These are phyloP conservation scores for Deilephila porcellus DNA, from an alignment of 2,888 invertebrate species.

Conservation along the genomic window DNA sequence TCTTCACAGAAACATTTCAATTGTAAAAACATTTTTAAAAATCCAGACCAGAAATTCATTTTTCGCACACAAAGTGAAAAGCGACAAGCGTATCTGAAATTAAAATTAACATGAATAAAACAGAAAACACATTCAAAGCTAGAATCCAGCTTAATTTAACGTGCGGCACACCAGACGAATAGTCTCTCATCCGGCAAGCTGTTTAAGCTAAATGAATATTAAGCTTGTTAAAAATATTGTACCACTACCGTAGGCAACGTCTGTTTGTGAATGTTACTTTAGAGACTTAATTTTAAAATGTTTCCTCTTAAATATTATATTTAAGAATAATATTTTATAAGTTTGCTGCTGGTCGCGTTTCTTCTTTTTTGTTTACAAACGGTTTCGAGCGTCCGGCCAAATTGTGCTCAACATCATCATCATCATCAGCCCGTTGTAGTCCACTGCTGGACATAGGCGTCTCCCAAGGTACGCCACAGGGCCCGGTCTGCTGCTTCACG, in stretches of 20 bases:
- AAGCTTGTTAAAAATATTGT: neutral
- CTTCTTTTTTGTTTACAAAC: too few species aligned
- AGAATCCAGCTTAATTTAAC: constrained; percentile 25
- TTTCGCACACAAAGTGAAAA: constrained; percentile 12
- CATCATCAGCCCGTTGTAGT: too few species aligned
- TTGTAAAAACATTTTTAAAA: constrained; percentile 16
- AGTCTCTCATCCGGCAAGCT: neutral
- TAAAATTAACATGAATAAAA: constrained; percentile 26
- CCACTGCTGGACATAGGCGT: too few species aligned
- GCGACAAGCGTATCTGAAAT: constrained; percentile 27
- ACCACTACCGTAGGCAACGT: neutral
- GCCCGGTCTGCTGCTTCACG: too few species aligned
- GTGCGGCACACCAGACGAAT: constrained; percentile 17
- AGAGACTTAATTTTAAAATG: neutral
- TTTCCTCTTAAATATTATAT: neutral
- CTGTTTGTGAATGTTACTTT: neutral
- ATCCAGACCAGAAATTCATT: neutral
- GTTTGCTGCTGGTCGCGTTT: too few species aligned
- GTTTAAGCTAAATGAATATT: constrained; percentile 22
- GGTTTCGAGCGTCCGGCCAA: too few species aligned
- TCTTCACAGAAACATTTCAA: constrained; percentile 2
- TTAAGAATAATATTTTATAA: neutral
- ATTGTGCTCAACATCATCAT: too few species aligned
- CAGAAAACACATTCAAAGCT: constrained; percentile 15
- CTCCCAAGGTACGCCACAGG: too few species aligned